Conservation (phyloP, 2,888 invertebrate species). For the Strigamia transsilvanica region DNA sequence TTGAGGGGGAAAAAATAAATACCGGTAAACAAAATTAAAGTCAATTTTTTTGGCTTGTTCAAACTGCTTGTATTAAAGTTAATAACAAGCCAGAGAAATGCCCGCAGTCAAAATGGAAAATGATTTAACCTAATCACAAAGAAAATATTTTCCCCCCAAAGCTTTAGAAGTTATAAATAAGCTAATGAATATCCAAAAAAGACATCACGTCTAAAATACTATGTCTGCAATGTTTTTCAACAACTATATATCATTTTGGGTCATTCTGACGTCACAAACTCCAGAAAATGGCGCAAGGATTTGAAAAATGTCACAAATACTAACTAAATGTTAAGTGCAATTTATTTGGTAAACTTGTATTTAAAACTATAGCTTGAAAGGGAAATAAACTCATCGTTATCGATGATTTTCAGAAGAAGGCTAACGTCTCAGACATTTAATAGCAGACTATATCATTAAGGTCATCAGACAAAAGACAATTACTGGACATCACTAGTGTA, state of each 20-base stretch:
- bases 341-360: too few relatives aligned
- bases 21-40: conserved; percentile 6
- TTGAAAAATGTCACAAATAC: too few relatives aligned
- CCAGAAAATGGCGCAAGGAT: too few relatives aligned
- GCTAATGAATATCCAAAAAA: too few relatives aligned
- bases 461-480: neutral
- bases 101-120: conserved; percentile 16
- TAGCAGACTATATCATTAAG: neutral
- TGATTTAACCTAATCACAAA: conserved; percentile 45
- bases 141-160: neutral
- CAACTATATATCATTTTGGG: too few relatives aligned
- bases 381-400: neutral
- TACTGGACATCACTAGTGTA: neutral
- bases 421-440: conserved; percentile 3
- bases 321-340: too few relatives aligned
- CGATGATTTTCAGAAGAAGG: neutral
- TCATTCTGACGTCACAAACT: too few relatives aligned
- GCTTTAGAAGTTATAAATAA: too few relatives aligned
- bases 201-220: too few relatives aligned
- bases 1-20: neutral
- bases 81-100: conserved; percentile 40
- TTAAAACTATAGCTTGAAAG: too few relatives aligned
- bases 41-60: conserved; percentile 3
- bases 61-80: conserved; percentile 28
- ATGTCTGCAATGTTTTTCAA: too few relatives aligned